Base-by-base conservation (phyloP, 2,888 invertebrate genomes). In the Standfussiana lucernea region DNA sequence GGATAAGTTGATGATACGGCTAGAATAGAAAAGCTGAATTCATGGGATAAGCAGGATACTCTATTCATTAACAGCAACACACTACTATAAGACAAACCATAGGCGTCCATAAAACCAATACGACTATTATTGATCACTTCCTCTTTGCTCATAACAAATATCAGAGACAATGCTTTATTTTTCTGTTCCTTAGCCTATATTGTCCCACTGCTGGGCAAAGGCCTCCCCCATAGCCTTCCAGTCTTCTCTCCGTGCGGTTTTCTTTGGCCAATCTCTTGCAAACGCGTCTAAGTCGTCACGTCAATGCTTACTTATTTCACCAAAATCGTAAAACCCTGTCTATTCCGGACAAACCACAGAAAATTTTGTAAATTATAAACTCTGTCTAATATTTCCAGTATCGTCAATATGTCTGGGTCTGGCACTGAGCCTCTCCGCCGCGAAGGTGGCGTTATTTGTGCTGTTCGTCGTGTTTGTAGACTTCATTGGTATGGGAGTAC, bases 391-490 rank as follows among this genome's bases (percentile, higher is more conserved):
- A 50, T 50, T 97, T 97, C 50, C 97, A 99, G 98, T 98, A 78
- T 99, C 99, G 1, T 99, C 99, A n/a, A 96, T 99, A 91, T 98
- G 98, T 72, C 99, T 99, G 93, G 98, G 98, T 0, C 93, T 99
- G 87, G 98, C 98, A 21, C 96, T 99, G 90, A 97, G 97, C 28
- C 96, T 99, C 85, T 97, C 97, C 74, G 96, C 98, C 89, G 92
- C 97, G 82, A 97, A 98, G 90, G 98, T 99, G 92, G 91, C 98
- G 74, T 97, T 98, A 89, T 99, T 99, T 93, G 97, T 99, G 72
- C 95, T 99, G 42, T 99, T 99, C 96, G 99, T 99, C 37, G 98
- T 99, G 69, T 98, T 99, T 93, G 98, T 99, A 24, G 99, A 99
- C 96, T 99, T 99, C 93, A 98, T 99, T 83, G 98, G 98, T 79